These are phyloP conservation scores for Coelopa pilipes DNA, from an alignment of 2,888 invertebrate species.

Conservation along the genomic window DNA sequence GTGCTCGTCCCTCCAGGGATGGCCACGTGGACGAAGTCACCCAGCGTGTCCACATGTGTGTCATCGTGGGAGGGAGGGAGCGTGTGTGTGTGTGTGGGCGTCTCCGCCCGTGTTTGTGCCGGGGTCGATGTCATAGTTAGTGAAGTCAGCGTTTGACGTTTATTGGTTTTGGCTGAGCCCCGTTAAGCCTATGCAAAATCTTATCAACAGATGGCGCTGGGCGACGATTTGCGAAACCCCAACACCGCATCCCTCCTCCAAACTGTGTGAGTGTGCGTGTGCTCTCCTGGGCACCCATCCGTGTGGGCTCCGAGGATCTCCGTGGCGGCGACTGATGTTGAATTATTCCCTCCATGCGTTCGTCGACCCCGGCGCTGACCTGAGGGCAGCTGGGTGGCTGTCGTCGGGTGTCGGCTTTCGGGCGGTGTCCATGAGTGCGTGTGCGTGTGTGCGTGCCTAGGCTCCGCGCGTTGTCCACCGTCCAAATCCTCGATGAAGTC, in stretches of 20 bases:
- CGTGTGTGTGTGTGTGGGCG: background rate
- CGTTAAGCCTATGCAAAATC: constrained; percentile 11
- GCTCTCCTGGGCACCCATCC: background rate
- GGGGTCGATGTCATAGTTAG: background rate
- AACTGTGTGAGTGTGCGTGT: background rate
- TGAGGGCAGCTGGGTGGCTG: no score
- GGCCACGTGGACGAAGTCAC: no score
- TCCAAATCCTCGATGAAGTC: no score
- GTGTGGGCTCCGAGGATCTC: no score
- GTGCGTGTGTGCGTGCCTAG: no score
- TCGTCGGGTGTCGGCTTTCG: no score
- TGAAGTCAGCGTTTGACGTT: background rate
- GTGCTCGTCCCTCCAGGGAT: no score
- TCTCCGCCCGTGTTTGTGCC: background rate
- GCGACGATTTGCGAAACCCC: background rate
- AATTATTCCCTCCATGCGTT: no score
- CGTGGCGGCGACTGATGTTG: no score
- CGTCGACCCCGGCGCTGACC: no score
- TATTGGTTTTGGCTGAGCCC: background rate
- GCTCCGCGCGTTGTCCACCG: no score
- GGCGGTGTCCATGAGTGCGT: no score
- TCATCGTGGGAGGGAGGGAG: background rate
- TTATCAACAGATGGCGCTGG: constrained; percentile 7
- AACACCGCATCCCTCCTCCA: background rate
- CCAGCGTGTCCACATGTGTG: background rate